Base-by-base conservation (phyloP, 2,888 invertebrate species). In the Chaetogeoica ovagalla region DNA sequence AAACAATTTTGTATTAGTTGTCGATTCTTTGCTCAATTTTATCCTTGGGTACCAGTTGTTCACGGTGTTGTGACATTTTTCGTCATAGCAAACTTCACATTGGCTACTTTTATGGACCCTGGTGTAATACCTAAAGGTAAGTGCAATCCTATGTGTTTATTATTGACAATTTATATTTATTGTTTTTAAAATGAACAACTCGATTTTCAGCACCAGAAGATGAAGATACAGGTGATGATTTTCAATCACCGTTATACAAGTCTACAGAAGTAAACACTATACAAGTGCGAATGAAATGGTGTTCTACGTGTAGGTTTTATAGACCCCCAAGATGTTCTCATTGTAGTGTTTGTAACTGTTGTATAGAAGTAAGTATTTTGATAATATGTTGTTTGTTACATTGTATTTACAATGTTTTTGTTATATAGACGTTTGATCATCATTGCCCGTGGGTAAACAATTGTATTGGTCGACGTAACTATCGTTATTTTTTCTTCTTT, bases 271-370 rank as follows among this genome's bases (percentile, higher is more conserved):
- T 99, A 84, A 96, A 97, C 88, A 98, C 98, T 82, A 97, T 98
- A 84, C 97, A 97, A 19, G 97, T 99, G 83, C 93, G 98, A 83
- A 98, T 99, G 98, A 99, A 99, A 88, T 99, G 98, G 98, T 98
- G 99, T 88, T 95, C 97, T 84, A 99, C 99, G 4, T 99, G 99
- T 89, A 97, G 98, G 89, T 99, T 99, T 89, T 99, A 99, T 88
- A 90, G 99, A 85, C 99, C 99, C 86, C 99, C 99, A 83, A 90
- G 99, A 86, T 98, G 98, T 88, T 97, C 97, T 82, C 99, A 99
- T 88, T 99, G 99, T 88, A 97, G 97, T 84, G 97, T 98, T 82
- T 99, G 98, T 90, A 97, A 99, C 89, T 96, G 96, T 86, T 98
- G 98, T 88, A 97, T 97, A 87, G 96, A 96, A 91, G 95, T 95